Conservation (phyloP, 2,113 vertebrate species). For the Cephalopholis sonnerati region DNA sequence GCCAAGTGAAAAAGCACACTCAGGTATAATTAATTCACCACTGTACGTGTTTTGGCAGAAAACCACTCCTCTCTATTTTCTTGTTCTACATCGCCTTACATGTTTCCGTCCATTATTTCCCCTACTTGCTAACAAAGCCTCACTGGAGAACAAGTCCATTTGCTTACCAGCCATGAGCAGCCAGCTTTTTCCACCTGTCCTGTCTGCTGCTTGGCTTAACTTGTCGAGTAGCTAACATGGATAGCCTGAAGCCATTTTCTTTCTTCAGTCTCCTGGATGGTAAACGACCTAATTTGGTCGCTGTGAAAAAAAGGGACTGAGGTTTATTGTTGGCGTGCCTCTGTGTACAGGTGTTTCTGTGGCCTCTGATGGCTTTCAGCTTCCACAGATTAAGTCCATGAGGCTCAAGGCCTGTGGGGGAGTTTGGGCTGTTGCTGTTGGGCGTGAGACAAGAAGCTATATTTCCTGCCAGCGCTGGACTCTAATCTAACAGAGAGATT, state of each 20-base stretch:
- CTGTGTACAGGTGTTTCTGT: conserved; percentile 54
- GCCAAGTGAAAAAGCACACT: conserved; percentile 39
- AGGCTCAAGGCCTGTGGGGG: conserved; percentile 34
- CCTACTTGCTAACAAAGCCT: conserved; percentile 50
- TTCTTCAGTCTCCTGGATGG: conserved; percentile 24
- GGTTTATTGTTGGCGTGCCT: conserved; percentile 35
- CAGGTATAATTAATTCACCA: conserved; percentile 58
- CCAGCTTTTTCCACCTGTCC: conserved; percentile 36
- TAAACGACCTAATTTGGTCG: conserved; percentile 62
- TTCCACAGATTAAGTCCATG: conserved; percentile 54
- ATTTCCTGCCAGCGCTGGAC: conserved; percentile 63
- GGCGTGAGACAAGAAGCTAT: conserved; percentile 39
- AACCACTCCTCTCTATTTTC: conserved; percentile 33
- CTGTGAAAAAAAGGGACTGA: conserved; percentile 28
- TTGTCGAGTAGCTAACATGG: conserved; percentile 35
- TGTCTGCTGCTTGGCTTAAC: conserved; percentile 42
- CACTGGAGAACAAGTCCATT: conserved; percentile 43
- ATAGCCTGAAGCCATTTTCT: conserved; percentile 49
- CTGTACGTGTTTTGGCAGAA: conserved; percentile 20
- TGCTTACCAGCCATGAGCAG: conserved; percentile 31
- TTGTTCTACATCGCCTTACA: conserved; percentile 36
- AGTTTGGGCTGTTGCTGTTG: conserved; percentile 36
- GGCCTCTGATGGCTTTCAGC: conserved; percentile 54
- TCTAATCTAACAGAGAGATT: conserved; percentile 68
- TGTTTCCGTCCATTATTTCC: conserved; percentile 42